These are phyloP conservation scores for Heliopora coerulea DNA, from an alignment of 92 coral and sea anemone genomes.

Conservation along the genomic window DNA sequence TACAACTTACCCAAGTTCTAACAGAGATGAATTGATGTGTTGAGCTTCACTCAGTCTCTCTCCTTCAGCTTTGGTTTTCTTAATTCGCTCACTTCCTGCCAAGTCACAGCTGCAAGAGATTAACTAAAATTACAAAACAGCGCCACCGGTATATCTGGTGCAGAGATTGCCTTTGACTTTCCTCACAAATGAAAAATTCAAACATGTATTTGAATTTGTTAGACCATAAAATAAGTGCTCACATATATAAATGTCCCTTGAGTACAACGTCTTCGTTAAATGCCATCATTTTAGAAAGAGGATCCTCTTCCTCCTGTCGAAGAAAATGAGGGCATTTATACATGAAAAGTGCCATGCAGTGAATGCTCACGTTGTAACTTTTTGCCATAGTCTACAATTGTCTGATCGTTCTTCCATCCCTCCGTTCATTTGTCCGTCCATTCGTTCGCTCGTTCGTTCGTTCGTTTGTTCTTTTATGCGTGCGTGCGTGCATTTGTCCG, in stretches of 20 bases:
- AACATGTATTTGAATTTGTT: too few species aligned
- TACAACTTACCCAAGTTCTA: slow-evolving; percentile 84
- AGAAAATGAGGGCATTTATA: too few species aligned
- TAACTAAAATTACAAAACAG: background rate
- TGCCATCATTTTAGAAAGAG: slow-evolving; percentile 83
- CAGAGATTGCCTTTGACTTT: background rate
- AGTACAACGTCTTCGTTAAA: slow-evolving; percentile 89
- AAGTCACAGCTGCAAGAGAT: slow-evolving; percentile 75
- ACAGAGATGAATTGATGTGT: slow-evolving; percentile 86
- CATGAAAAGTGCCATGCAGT: too few species aligned
- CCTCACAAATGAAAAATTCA: too few species aligned
- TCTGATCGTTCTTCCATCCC: too few species aligned
- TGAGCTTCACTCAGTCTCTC: slow-evolving; percentile 96
- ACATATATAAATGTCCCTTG: slow-evolving; percentile 88
- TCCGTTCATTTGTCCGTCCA: too few species aligned
- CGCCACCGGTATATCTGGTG: background rate
- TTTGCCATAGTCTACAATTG: too few species aligned
- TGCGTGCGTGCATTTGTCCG: slow-evolving; percentile 1
- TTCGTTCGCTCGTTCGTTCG: too few species aligned
- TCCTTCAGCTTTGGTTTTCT: slow-evolving; percentile 96
- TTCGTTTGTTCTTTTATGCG: too few species aligned
- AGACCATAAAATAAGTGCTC: slow-evolving; percentile 15
- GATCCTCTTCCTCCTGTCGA: slow-evolving; percentile 61
- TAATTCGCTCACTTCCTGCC: slow-evolving; percentile 97
- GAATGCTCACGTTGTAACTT: too few species aligned